Evolutionary conservation across 2,113 vertebrate species (phyloP).

Genomic region (Melospiza melodia): DNA sequence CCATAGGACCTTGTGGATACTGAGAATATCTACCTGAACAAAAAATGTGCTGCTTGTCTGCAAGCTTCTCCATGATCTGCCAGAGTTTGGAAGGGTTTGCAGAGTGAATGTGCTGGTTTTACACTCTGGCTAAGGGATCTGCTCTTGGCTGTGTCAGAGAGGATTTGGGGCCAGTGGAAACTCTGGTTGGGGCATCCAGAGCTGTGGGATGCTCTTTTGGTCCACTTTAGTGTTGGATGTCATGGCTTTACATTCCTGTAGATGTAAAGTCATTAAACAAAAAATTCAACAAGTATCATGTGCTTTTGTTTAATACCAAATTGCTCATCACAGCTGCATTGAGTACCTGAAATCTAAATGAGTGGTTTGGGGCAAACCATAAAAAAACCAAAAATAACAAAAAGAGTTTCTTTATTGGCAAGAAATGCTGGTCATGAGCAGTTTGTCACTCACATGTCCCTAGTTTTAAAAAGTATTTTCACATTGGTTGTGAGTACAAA

Average conservation of each 20-base stretch:
- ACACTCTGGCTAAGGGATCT: neutral
- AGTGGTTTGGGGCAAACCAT: neutral
- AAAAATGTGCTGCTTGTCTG: neutral
- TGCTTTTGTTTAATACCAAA: neutral
- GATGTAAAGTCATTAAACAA: neutral
- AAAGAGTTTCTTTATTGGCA: neutral
- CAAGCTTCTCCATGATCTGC: neutral
- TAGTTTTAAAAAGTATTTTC: neutral
- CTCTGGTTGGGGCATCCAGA: neutral
- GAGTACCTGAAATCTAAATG: neutral
- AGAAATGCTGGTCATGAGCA: neutral
- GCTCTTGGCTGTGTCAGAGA: neutral
- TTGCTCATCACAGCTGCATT: neutral
- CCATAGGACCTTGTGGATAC: neutral
- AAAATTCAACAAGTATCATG: neutral
- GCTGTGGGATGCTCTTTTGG: neutral
- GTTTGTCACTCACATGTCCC: neutral
- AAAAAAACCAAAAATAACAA: neutral
- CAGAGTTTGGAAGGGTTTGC: neutral
- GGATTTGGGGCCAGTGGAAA: neutral
- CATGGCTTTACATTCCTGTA: neutral
- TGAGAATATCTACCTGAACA: neutral
- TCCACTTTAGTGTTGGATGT: neutral
- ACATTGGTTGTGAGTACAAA: neutral
- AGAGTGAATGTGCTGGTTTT: neutral